phyloP scores from a whole-genome alignment of 2,797 vertebrate genomes.

The Fratercula arctica region DNA sequence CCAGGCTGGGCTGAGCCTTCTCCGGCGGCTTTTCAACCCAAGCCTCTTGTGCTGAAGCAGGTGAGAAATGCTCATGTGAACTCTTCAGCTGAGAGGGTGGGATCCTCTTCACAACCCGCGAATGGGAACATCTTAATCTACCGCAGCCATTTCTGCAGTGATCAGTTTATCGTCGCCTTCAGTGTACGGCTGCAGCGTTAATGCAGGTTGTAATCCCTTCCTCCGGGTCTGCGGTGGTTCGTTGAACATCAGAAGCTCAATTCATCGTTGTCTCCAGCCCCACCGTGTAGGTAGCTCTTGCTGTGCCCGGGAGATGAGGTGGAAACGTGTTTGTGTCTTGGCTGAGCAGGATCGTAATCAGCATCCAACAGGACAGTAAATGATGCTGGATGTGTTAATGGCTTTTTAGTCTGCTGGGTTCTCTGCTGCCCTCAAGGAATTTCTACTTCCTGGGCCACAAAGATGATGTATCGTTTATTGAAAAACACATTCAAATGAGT shows the following conservation, averaged over 20 bases:
- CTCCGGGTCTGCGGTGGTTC: accelerated
- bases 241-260: not conserved
- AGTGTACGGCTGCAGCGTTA: not conserved
- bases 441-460: not conserved
- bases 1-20: not conserved
- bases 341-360: not conserved
- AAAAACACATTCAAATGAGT: not conserved
- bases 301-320: not conserved
- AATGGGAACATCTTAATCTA: not conserved
- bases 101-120: not conserved
- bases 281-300: not conserved
- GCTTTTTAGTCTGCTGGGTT: not conserved
- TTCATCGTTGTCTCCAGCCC: not conserved
- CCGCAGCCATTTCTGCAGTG: not conserved
- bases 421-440: not conserved
- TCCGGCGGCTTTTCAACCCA: not conserved
- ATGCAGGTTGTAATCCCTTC: not conserved
- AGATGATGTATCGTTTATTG: not conserved
- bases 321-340: not conserved
- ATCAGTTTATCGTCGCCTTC: not conserved
- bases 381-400: not conserved
- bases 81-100: not conserved
- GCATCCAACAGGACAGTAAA: not conserved
- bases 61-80: not conserved
- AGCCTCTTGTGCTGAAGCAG: not conserved